Base-by-base conservation (phyloP, 1,140 invertebrate species). In the Telenomus remus region DNA sequence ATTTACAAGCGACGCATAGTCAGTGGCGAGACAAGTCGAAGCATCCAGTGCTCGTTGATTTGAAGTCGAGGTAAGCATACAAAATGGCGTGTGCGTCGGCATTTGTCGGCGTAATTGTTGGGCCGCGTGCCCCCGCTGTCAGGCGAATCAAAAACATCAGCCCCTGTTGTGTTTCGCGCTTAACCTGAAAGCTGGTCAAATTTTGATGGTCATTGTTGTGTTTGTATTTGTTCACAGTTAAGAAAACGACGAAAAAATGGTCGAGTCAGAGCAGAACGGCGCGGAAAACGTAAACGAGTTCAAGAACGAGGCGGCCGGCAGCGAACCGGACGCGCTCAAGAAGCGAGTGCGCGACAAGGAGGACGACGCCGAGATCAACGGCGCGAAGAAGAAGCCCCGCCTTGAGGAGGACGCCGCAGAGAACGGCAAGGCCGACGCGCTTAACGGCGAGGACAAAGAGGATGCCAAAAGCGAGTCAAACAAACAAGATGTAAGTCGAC, bases 221-320 rank as follows among this genome's bases (percentile, higher is more conserved):
- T 27, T 33, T 47, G 55, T 11, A 16, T 69, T 73, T 35, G 61
- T 48, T 69, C 57, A 49, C 43, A 49, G 61, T 60, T 46, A 39
- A 9, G 34, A 10, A 35, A 10, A 35, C 34, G 10, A 10, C 11
- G 46, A 43, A 49, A 82, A 74, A 74, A 85, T 85, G 84, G 50
- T 82, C 16, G 80, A 83, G 51, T 81, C 80, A 5, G 82, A 85
- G 69, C 80, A 79, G 44, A 81, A 77, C 27, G 81, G 82, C 8
- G 60, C 34, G 46, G 70, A 69, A 11, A 78, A 71, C 16, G 71
- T 64, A 44, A 61, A 13, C 13, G 56, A 64, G 34, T 60, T 49
- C 5, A 66, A 71, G 34, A 79, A 50, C 15, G 66, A 75, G 34
- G 35, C 66, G 14, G 47, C 68, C 47, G 72, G 57, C 19, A 53